phyloP scores from a whole-genome alignment of 2,797 vertebrate species.

The Trachurus trachurus region DNA sequence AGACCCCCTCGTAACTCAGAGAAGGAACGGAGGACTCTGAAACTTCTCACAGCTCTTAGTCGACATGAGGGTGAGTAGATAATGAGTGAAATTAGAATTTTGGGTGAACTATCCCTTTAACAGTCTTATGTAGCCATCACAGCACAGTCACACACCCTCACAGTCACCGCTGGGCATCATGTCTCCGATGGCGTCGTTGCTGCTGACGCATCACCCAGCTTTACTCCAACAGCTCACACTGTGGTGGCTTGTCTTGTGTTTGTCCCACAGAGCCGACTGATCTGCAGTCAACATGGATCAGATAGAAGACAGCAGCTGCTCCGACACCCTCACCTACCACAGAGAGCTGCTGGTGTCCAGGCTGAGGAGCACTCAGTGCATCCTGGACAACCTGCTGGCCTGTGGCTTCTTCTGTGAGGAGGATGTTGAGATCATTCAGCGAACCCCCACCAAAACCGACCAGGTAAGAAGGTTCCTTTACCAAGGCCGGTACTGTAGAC shows the following conservation, averaged over 20 bases:
- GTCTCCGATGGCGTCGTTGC: too few species aligned
- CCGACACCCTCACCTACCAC: conserved; percentile 84
- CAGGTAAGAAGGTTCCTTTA: conserved; percentile 83
- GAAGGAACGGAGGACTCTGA: too few species aligned
- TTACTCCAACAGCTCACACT: neutral
- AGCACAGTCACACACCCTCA: too few species aligned
- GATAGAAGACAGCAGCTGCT: conserved; percentile 33
- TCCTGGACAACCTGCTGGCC: conserved; percentile 91
- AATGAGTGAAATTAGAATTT: too few species aligned
- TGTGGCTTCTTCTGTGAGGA: conserved; percentile 91
- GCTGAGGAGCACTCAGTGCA: conserved; percentile 90
- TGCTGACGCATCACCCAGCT: too few species aligned
- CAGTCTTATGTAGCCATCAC: too few species aligned
- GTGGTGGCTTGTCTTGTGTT: neutral
- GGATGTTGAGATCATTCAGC: conserved; percentile 91
- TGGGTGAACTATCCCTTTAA: too few species aligned
- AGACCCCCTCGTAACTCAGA: too few species aligned
- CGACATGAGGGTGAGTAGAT: too few species aligned
- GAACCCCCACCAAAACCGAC: conserved; percentile 88
- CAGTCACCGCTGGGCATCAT: too few species aligned
- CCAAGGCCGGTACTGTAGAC: too few species aligned
- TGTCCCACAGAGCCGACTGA: conserved; percentile 38
- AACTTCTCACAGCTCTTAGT: too few species aligned
- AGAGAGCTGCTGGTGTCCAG: conserved; percentile 90
- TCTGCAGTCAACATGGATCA: conserved; percentile 37